Evolutionary conservation across 2,797 vertebrate genomes (phyloP), one percentile per base, ranked within the genome.

Genomic region (Psittacula echo): DNA sequence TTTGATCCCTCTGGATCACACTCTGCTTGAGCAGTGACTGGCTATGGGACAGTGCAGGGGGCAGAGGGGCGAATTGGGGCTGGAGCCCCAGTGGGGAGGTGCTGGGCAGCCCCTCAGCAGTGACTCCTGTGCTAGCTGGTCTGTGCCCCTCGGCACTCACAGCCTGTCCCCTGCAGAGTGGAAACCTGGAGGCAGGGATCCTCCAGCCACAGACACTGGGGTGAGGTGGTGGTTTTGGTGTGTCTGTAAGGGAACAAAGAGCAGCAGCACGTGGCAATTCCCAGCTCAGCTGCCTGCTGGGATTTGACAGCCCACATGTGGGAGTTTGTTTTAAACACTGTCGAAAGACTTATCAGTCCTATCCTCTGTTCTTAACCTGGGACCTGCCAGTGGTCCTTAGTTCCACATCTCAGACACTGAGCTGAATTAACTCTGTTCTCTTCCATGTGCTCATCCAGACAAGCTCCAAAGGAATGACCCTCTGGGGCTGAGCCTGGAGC

Each of bases 191-290:
- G 53, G 21, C 37, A 66, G 47, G 14, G 22, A 3, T 60, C 27
- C 61, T 73, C 54, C 44, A 74, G 61, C 50, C 56, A 26, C 1
- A 1, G 20, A 6, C n/a, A 10, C 13, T 0, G 3, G 64, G 41
- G 27, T 1, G 34, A 39, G 51, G 4, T 17, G 65, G 13, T 21
- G n/a, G 26, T 4, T 47, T 72, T 37, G 42, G 34, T 77, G 81
- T 0, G 4, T 41, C 44, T 42, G 22, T 56, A 32, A 66, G 53
- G 64, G 53, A 56, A 29, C 0, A 2, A 75, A 47, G 50, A 60
- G 64, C 68, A 70, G 64, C 44, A 47, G 54, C 58, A 19, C 26
- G 13, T 34, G 50, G 42, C 13, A n/a, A 11, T 41, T 82, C 60
- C 75, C 66, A 62, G 71, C 32, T 68, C n/a, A 22, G 64, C 44